phyloP scores from a whole-genome alignment of 2,888 invertebrate species.

The Ormyrus rosae region DNA sequence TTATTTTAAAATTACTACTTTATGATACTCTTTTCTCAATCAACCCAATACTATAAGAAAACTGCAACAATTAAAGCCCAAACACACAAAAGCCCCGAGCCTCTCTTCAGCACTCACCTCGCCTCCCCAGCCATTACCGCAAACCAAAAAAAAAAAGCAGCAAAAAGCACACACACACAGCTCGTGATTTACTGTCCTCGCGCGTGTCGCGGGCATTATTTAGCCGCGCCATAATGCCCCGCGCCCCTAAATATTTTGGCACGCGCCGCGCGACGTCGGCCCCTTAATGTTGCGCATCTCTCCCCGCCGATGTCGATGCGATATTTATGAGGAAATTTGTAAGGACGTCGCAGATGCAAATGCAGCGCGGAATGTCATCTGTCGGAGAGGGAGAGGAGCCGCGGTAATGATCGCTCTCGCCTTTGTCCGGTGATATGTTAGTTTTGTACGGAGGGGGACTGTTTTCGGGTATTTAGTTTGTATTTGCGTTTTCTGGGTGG shows the following conservation, averaged over 20 bases:
- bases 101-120: no score
- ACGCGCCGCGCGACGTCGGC: slow-evolving; percentile 29
- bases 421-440: neutral
- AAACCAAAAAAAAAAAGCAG: neutral
- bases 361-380: slow-evolving; percentile 8
- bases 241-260: slow-evolving; percentile 52
- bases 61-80: no score
- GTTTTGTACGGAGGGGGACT: neutral
- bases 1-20: no score
- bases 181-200: slow-evolving; percentile 16
- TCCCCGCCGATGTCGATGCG: neutral
- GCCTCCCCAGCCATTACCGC: neutral
- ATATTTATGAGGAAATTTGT: slow-evolving; percentile 52
- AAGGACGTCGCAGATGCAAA: slow-evolving; percentile 40
- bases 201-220: slow-evolving; percentile 35
- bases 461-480: slow-evolving; percentile 24
- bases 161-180: neutral
- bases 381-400: neutral
- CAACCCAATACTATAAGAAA: no score
- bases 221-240: neutral
- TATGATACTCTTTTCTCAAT: no score
- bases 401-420: no score
- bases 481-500: slow-evolving; percentile 4
- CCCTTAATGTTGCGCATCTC: slow-evolving; percentile 22
- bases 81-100: no score